Conservation (phyloP, 1,140 invertebrate species). For the Trialeurodes vaporariorum region DNA sequence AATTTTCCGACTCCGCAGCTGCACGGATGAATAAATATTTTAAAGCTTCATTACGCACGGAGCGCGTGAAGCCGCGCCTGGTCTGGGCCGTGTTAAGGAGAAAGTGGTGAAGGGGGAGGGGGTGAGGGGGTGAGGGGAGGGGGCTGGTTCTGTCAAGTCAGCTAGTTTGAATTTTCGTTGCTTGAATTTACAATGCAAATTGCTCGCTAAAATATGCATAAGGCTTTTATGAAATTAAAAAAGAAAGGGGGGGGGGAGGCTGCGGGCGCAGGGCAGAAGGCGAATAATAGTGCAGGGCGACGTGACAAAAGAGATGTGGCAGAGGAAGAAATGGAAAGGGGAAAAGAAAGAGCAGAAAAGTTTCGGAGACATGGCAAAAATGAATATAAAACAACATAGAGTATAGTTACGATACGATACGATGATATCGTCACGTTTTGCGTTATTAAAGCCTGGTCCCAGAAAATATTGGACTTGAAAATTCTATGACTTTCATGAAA, state of each 20-base stretch:
- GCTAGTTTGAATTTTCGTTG: background rate
- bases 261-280: no score
- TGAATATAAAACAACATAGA: no score
- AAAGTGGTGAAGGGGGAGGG: no score
- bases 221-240: slow-evolving; percentile 1
- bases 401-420: no score
- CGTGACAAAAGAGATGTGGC: background rate
- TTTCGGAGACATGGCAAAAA: background rate
- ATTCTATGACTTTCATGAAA: no score
- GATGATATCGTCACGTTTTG: no score
- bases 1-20: background rate
- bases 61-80: background rate
- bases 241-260: background rate
- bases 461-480: no score
- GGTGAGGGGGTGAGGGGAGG: no score
- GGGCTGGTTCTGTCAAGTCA: no score
- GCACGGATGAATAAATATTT: background rate
- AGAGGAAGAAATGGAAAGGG: background rate
- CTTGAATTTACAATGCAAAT: background rate
- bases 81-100: no score
- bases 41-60: background rate
- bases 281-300: no score
- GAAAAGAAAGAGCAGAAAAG: background rate
- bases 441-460: no score
- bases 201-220: background rate